These are phyloP conservation scores for Sebastes taczanowskii DNA, from an alignment of 2,797 vertebrate genomes.

Conservation along the genomic window DNA sequence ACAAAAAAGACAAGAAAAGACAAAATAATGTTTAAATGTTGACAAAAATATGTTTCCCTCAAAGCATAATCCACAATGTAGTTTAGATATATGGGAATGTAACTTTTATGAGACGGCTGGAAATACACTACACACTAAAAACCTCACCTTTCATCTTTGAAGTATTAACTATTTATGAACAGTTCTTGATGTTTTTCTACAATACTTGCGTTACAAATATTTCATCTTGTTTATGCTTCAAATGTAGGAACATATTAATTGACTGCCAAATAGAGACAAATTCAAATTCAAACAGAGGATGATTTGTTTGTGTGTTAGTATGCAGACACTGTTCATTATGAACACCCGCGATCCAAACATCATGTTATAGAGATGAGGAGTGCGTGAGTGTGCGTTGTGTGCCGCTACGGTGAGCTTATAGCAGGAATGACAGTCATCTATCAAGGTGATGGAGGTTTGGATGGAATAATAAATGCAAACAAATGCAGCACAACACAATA, in stretches of 20 bases:
- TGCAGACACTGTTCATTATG: slow-evolving; percentile 18
- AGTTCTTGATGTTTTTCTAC: not conserved
- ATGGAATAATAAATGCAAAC: slow-evolving; percentile 68
- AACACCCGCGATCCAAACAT: not conserved
- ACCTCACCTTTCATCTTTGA: not conserved
- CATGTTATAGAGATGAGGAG: not conserved
- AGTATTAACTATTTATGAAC: not conserved
- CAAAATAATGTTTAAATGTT: no score
- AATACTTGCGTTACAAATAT: not conserved
- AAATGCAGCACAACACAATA: slow-evolving; percentile 16
- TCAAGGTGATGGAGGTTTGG: slow-evolving; percentile 62
- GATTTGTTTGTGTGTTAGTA: not conserved
- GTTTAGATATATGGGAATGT: no score
- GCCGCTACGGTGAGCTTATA: slow-evolving; percentile 37
- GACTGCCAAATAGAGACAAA: not conserved
- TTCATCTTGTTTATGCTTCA: not conserved
- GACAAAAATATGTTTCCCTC: no score
- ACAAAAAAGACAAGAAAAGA: no score
- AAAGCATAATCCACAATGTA: rapidly evolving
- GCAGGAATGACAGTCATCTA: slow-evolving; percentile 64
- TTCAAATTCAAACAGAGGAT: not conserved
- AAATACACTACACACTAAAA: not conserved
- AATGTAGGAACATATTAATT: not conserved
- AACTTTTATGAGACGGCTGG: no score
- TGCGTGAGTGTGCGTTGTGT: not conserved